Conservation (phyloP, 2,113 vertebrate genomes). For the Pteronura brasiliensis region DNA sequence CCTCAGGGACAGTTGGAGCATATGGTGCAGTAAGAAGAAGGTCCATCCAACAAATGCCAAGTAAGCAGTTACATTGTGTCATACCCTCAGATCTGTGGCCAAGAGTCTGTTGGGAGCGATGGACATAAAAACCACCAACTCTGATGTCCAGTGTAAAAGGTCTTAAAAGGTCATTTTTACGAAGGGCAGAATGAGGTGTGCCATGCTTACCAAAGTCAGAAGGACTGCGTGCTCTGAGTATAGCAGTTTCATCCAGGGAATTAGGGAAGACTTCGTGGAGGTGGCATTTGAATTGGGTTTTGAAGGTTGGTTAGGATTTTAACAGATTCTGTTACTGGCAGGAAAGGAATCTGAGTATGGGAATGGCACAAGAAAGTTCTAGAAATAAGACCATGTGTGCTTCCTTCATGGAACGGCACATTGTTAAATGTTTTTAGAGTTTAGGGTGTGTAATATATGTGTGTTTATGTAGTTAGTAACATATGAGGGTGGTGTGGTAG, state of each 20-base stretch:
- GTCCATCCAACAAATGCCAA: neutral
- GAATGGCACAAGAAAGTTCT: neutral
- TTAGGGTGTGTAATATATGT: neutral
- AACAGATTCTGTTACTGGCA: neutral
- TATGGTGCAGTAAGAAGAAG: constrained; percentile 11
- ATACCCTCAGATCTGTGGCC: neutral
- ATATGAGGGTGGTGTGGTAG: neutral
- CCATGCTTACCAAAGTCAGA: neutral
- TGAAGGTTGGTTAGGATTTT: neutral
- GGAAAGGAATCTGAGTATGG: neutral
- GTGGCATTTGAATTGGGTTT: neutral
- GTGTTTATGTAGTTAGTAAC: neutral
- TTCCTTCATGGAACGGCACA: neutral
- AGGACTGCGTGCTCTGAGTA: neutral
- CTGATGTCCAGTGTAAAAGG: neutral
- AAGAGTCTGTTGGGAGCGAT: neutral
- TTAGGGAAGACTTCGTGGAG: neutral
- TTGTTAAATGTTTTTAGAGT: neutral
- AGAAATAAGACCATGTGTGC: neutral
- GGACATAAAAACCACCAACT: neutral
- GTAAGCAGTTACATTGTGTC: constrained; percentile 39
- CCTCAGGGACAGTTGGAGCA: constrained; percentile 18
- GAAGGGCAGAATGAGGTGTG: neutral
- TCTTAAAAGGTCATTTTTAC: neutral
- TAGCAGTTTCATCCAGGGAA: neutral